Percentiles rank a stretch among this genome's conserved stretches.
phyloP scores from a whole-genome alignment of 2,113 vertebrate genomes.

The Paramisgurnus dabryanus region DNA sequence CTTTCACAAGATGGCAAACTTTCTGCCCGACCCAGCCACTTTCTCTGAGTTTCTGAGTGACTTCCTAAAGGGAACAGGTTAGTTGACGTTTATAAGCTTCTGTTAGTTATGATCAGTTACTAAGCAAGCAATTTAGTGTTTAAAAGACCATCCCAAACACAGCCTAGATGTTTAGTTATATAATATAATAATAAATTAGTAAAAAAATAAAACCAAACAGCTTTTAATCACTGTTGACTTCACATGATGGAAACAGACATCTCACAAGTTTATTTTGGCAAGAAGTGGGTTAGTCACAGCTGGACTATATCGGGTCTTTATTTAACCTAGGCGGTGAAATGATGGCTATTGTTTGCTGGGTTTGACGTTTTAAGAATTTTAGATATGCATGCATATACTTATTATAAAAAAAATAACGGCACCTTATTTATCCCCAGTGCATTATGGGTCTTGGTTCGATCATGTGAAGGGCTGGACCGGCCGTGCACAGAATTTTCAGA shows the following conservation, averaged over 20 bases:
- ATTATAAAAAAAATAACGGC: not conserved
- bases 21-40: constrained; percentile 73
- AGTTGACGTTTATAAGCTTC: constrained; percentile 28
- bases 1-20: constrained; percentile 83
- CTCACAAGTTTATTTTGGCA: too few relatives aligned
- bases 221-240: too few relatives aligned
- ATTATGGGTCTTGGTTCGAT: constrained; percentile 86
- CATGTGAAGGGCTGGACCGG: constrained; percentile 82
- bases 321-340: too few relatives aligned
- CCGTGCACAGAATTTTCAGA: constrained; percentile 60
- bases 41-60: constrained; percentile 74
- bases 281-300: too few relatives aligned
- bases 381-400: not conserved
- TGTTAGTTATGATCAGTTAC: not conserved
- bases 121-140: too few relatives aligned
- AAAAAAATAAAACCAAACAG: too few relatives aligned
- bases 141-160: too few relatives aligned
- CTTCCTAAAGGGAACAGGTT: constrained; percentile 79
- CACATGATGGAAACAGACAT: too few relatives aligned
- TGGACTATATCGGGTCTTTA: too few relatives aligned
- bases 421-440: constrained; percentile 65
- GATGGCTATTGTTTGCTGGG: too few relatives aligned
- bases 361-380: not conserved
- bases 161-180: too few relatives aligned
- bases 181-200: too few relatives aligned